These are phyloP conservation scores for Drosophila fungiperda DNA, from an alignment of 2,888 invertebrate genomes.

Conservation along the genomic window DNA sequence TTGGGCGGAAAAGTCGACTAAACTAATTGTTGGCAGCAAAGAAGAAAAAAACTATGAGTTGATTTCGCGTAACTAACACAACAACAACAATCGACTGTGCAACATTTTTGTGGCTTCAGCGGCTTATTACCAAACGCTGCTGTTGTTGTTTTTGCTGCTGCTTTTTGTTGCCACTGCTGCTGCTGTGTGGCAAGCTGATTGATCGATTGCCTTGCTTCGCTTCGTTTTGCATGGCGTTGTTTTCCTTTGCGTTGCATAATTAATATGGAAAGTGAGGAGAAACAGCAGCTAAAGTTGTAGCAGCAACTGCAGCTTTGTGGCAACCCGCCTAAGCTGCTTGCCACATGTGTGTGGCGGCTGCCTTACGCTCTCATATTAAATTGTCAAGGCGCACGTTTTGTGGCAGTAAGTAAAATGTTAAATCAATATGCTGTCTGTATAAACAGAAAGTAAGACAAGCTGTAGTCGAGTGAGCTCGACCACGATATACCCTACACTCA, in stretches of 20 bases:
- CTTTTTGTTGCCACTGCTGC: conserved; percentile 18
- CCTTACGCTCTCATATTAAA: conserved; percentile 41
- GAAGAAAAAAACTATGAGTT: conserved; percentile 42
- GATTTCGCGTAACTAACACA: conserved; percentile 60
- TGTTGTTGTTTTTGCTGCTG: conserved; percentile 29
- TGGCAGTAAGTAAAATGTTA: conserved; percentile 37
- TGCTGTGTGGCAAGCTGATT: conserved; percentile 72
- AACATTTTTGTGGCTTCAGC: conserved; percentile 74
- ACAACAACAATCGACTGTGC: conserved; percentile 41
- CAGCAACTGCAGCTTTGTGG: conserved; percentile 20
- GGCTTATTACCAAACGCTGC: conserved; percentile 73
- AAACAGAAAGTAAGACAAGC: not conserved
- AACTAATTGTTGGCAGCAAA: conserved; percentile 51
- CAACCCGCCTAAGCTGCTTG: conserved; percentile 57
- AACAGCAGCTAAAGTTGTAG: conserved; percentile 27
- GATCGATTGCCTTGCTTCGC: conserved; percentile 60
- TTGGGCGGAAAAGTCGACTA: conserved; percentile 61
- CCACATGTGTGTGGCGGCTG: conserved; percentile 44
- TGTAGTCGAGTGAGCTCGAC: not conserved
- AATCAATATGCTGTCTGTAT: conserved; percentile 57
- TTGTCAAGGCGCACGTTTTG: conserved; percentile 68
- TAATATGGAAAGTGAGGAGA: conserved; percentile 69
- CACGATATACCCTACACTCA: not conserved
- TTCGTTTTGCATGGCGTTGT: conserved; percentile 16
- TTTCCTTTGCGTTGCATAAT: conserved; percentile 71